These are phyloP conservation scores for Rhynchotus rufescens DNA, from an alignment of 2,797 vertebrate species.

Conservation along the genomic window DNA sequence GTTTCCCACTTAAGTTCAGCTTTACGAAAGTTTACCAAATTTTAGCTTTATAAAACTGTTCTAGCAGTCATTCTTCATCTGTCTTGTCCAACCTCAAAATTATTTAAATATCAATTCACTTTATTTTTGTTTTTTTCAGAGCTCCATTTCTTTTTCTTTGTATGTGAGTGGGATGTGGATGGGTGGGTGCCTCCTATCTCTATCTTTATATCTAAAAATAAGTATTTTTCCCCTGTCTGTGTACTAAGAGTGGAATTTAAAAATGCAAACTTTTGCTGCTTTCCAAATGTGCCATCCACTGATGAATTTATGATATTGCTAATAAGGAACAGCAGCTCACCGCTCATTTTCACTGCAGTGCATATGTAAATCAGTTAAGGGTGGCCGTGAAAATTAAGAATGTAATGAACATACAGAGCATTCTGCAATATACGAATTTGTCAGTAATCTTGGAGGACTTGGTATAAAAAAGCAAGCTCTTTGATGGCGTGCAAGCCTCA, in stretches of 20 bases:
- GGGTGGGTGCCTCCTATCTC: neutral
- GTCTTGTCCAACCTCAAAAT: neutral
- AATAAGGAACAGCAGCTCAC: neutral
- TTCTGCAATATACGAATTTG: neutral
- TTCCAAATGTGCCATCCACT: neutral
- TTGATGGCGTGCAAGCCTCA: neutral
- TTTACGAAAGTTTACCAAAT: too few relatives aligned
- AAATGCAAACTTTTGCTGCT: rapidly evolving
- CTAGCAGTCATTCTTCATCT: neutral
- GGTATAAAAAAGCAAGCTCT: neutral
- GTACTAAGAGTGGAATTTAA: neutral
- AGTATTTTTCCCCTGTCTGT: neutral
- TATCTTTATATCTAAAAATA: neutral
- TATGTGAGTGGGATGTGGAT: neutral
- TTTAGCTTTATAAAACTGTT: neutral
- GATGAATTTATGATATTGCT: neutral
- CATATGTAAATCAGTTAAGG: neutral
- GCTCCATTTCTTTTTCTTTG: neutral
- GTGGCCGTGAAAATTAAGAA: neutral
- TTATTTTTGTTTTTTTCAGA: neutral
- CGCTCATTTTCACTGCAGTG: neutral
- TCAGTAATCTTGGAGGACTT: neutral
- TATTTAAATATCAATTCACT: neutral
- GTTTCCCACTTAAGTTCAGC: neutral
- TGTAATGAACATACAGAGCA: neutral